Percentiles rank a stretch among this genome's conserved stretches.
Conservation (phyloP, 2,113 vertebrate species). For the Neodontobutis hainanensis region DNA sequence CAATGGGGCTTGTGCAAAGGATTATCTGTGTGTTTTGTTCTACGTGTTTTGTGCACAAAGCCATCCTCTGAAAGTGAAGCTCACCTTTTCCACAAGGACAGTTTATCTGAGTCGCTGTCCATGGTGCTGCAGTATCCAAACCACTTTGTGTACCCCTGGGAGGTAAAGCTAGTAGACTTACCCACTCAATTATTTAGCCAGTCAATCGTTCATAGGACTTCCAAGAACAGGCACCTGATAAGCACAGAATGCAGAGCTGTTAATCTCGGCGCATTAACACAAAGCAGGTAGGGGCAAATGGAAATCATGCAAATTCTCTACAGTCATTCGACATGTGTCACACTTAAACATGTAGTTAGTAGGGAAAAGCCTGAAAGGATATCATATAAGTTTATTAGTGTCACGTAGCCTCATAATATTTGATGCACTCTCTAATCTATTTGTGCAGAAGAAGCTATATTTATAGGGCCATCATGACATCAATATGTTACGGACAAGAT, state of each 20-base stretch:
- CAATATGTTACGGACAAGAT: too few relatives aligned
- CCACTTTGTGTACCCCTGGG: constrained; percentile 4
- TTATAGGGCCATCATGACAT: too few relatives aligned
- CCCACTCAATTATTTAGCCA: constrained; percentile 2
- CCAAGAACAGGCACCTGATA: constrained; percentile 42
- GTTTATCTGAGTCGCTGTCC: constrained; percentile 67
- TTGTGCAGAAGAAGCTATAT: too few relatives aligned
- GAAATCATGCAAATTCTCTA: constrained; percentile 57
- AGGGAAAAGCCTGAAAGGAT: not conserved
- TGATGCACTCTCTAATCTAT: too few relatives aligned
- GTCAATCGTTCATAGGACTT: constrained; percentile 16
- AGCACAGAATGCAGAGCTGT: constrained; percentile 14
- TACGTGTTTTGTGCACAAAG: not conserved
- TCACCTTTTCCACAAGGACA: constrained; percentile 5
- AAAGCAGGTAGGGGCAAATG: constrained; percentile 19
- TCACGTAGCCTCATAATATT: not conserved
- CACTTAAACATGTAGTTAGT: not conserved
- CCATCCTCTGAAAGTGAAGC: not conserved
- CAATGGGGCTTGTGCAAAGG: not conserved
- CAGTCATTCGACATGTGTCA: constrained; percentile 1
- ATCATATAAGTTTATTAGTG: not conserved
- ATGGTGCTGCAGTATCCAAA: constrained; percentile 73
- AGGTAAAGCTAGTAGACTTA: constrained; percentile 1
- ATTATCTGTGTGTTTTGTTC: not conserved
- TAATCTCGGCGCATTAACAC: constrained; percentile 38